A percentile compares a stretch with the other conserved stretches of the same genome.
Evolutionary conservation across 2,113 vertebrate species (phyloP).

Genomic region (Etheostoma cragini): DNA sequence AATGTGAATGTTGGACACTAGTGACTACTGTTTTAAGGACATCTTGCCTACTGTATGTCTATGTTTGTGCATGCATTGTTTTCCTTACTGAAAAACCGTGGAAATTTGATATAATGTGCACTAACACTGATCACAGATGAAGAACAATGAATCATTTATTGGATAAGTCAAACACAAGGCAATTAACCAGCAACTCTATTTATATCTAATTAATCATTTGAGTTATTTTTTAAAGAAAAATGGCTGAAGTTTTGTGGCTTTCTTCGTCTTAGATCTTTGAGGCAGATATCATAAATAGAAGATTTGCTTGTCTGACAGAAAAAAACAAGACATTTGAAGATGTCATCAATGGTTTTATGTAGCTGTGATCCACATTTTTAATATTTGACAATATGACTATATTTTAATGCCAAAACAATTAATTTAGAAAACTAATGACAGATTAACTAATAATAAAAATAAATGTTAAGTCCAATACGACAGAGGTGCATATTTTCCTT

Average conservation of each 20-base stretch:
- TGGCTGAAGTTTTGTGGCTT: not conserved
- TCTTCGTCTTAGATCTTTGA: not conserved
- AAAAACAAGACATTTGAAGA: not conserved
- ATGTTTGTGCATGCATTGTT: no score
- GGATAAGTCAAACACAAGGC: not conserved
- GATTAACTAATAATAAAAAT: not conserved
- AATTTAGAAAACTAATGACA: not conserved
- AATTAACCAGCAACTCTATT: not conserved
- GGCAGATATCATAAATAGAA: not conserved
- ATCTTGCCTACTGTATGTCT: no score
- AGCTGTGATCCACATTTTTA: not conserved
- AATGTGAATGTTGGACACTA: no score
- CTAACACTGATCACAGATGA: not conserved
- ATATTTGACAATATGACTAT: not conserved
- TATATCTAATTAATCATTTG: not conserved
- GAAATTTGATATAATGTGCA: no score
- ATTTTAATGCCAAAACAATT: not conserved
- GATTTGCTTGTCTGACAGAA: not conserved
- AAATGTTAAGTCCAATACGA: no score
- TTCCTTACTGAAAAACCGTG: no score
- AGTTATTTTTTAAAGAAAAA: not conserved
- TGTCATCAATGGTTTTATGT: not conserved
- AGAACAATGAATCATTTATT: not conserved
- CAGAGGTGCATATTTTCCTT: not conserved
- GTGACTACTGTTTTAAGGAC: no score